These are phyloP conservation scores for Acanthis flammea DNA, from an alignment of 2,797 vertebrate genomes.

Conservation along the genomic window DNA sequence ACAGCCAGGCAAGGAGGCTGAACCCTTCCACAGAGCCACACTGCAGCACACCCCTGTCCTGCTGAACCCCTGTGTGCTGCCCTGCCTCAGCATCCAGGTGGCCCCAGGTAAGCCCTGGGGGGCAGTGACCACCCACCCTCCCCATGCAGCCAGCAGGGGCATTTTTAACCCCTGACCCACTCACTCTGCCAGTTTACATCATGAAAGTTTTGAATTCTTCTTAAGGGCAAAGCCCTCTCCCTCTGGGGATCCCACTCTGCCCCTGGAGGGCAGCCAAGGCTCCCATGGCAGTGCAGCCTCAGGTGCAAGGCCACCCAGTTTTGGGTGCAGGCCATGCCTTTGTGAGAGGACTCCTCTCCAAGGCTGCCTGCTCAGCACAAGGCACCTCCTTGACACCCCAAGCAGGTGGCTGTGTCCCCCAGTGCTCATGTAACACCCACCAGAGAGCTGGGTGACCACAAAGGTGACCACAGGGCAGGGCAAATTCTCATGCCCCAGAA, in stretches of 20 bases:
- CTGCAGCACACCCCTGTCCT: background rate
- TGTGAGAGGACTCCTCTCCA: background rate
- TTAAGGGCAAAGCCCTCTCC: background rate
- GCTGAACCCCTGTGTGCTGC: background rate
- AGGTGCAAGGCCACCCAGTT: rapidly evolving
- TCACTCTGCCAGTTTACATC: background rate
- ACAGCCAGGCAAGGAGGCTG: background rate
- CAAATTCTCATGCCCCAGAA: background rate
- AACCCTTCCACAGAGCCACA: background rate
- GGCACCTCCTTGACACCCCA: rapidly evolving
- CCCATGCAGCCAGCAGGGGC: background rate
- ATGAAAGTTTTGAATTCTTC: background rate
- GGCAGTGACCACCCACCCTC: background rate
- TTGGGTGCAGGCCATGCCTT: background rate
- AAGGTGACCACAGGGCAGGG: background rate
- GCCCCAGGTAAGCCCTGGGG: background rate
- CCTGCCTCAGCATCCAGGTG: background rate
- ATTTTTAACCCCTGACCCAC: background rate
- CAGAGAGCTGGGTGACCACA: background rate
- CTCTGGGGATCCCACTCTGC: background rate
- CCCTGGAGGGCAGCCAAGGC: background rate
- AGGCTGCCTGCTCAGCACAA: background rate
- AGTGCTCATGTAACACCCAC: rapidly evolving
- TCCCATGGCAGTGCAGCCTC: background rate
- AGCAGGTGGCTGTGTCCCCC: background rate